phyloP scores from a whole-genome alignment of 2,113 vertebrate genomes.

The Montifringilla adamsi region DNA sequence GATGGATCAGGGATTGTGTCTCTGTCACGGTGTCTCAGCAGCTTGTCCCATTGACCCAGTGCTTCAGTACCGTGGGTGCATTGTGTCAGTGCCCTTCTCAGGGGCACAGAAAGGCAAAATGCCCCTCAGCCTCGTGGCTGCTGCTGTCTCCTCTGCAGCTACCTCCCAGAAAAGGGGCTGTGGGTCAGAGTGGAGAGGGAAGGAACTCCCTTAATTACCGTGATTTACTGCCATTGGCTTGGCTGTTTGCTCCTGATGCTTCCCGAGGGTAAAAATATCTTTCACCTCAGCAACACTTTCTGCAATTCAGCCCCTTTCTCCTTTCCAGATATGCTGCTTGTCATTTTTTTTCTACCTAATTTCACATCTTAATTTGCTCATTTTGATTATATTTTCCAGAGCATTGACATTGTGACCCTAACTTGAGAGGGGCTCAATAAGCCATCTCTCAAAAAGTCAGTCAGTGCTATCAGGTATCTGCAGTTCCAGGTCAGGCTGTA shows the following conservation, averaged over 20 bases:
- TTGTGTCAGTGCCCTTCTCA: background rate
- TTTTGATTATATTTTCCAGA: constrained; percentile 60
- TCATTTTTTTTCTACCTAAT: constrained; percentile 7
- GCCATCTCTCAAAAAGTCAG: constrained; percentile 10
- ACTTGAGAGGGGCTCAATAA: constrained; percentile 31
- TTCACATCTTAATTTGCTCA: constrained; percentile 53
- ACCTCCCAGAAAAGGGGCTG: background rate
- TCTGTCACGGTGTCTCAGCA: background rate
- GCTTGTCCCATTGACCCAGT: background rate
- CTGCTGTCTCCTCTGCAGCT: background rate
- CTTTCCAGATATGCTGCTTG: constrained; percentile 19
- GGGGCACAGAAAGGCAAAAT: background rate
- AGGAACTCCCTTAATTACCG: background rate
- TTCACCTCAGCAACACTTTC: constrained; percentile 22
- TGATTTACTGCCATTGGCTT: constrained; percentile 31
- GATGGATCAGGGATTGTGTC: background rate
- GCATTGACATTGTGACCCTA: constrained; percentile 31
- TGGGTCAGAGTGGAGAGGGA: background rate
- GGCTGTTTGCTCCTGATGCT: background rate
- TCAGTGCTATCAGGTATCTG: background rate
- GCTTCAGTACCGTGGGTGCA: background rate
- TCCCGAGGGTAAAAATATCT: background rate
- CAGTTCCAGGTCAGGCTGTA: constrained; percentile 18
- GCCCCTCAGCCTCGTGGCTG: background rate
- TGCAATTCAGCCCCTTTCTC: background rate